Base-by-base conservation (phyloP, 1,140 invertebrate species). In the Thaumetopoea pityocampa region DNA sequence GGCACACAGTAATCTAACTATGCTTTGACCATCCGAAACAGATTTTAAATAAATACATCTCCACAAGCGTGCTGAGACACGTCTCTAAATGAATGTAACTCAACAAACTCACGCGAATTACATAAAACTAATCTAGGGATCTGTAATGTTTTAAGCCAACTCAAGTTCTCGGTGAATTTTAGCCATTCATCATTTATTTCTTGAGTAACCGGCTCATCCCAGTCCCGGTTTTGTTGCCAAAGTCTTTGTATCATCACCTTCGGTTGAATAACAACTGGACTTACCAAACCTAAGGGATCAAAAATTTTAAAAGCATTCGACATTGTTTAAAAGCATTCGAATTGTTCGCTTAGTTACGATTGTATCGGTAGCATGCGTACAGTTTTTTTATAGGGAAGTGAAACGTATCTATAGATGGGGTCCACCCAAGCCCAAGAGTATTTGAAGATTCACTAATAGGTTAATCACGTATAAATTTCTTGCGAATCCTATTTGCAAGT, bases 171-270 rank as follows among this genome's bases (percentile, higher is more conserved):
- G 24, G 24, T 8, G 30, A 55, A 41, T 20, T 48, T 20, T 22
- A 8, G 5, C 58, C 61, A 54, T 9, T 12, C 10, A 16, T 41
- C 24, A 37, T 29, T 4, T n/a, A 48, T 16, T 4, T 48, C 24
- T 1, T 23, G 6, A 11, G 69, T 57, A 5, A 85, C 45, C 14
- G 46, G 28, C 14, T 76, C 66, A 47, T 87, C 85, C 83, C 85
- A 87, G 29, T 57, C 65, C 5, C 78, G 4, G 15, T 67, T 56
- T 17, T 14, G 12, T 32, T 51, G 14, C 79, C 83, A 85, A 6
- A 86, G 19, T 36, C 65, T 27, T 64, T 87, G 85, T 5, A 87
- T 32, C 3, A 86, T 38, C 4, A 79, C 58, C 58, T 87, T 87
- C 12, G 60, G 57, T 6, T 35, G 41, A 5, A 83, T 55, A 5